Evolutionary conservation across 2,797 vertebrate species (phyloP), one percentile per base, ranked within the genome.

Genomic region (Sebastes baramenuke): DNA sequence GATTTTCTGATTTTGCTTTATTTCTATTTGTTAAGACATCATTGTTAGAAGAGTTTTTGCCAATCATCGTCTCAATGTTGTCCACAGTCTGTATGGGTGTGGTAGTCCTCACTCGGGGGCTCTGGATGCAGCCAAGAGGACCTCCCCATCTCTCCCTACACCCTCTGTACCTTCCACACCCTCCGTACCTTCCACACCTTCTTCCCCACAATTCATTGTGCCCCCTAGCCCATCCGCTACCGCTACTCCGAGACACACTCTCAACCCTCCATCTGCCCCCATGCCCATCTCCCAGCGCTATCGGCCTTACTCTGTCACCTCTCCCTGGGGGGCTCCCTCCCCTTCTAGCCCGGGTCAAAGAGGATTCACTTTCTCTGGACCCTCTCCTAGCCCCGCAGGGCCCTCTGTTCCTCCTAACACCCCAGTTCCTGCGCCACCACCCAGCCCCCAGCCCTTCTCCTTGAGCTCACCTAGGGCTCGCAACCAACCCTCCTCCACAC

Each of bases 61-160:
- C 86, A 87, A 89, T 93, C 90, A 88, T 85, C 76, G 75, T 94
- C 62, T 92, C 86, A 79, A 92, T 93, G 91, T 95, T 96, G 83
- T 95, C 91, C 95, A 84, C 96, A 99, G 99, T 97, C 97, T 99
- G 90, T 99, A 98, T 95, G 97, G 97, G 89, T 96, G 96, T 90
- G 75, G 87, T 96, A 99, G 97, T 94, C 98, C 98, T 85, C 95
- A 96, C 89, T 92, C 95, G 72, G 84, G 92, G 82, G 87, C 94
- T 92, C 87, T 96, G 96, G 96, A 94, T 91, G 93, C 92, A 87
- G 88, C 95, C 90, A 95, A 95, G 87, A 89, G 94, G 94, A 95
- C 78, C 68, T 94, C 95, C 79, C 94, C 95, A n/a, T 94, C 96
- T 90, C 78, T 94, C 55, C 74, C 95, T 91, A 81, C 93, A 80